phyloP scores from a whole-genome alignment of 2,888 invertebrate species.

The Drosophila ezoana region DNA sequence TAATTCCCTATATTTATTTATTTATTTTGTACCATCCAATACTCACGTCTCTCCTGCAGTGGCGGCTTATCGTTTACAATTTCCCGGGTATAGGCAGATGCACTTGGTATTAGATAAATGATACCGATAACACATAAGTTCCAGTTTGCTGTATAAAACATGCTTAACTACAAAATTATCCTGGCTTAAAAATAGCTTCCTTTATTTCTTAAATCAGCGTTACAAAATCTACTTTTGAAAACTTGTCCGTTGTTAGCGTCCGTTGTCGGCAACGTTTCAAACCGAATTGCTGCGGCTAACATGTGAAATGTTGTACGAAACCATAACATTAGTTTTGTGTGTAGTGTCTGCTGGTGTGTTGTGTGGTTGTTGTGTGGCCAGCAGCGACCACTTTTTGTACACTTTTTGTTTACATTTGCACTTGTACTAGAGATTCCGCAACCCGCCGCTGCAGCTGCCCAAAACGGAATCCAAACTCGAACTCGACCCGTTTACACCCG shows the following conservation, averaged over 20 bases:
- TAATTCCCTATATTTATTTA: background rate
- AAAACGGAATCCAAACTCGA: slow-evolving; percentile 26
- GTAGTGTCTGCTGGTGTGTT: background rate
- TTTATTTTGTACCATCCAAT: background rate
- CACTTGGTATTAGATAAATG: slow-evolving; percentile 34
- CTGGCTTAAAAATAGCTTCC: slow-evolving; percentile 24
- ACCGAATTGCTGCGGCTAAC: slow-evolving; percentile 57
- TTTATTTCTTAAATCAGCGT: slow-evolving; percentile 4
- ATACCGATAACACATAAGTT: slow-evolving; percentile 35
- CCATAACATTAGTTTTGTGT: slow-evolving; percentile 47
- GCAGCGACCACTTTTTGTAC: slow-evolving; percentile 49
- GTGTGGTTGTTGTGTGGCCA: slow-evolving; percentile 24
- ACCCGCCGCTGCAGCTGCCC: slow-evolving; percentile 32
- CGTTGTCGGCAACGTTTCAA: slow-evolving; percentile 57
- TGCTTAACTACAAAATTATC: slow-evolving; percentile 45
- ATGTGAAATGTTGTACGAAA: slow-evolving; percentile 61
- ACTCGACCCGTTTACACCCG: slow-evolving; percentile 1
- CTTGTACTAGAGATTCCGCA: slow-evolving; percentile 60
- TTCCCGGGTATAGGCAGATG: slow-evolving; percentile 76
- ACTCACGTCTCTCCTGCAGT: slow-evolving; percentile 85
- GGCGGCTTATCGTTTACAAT: slow-evolving; percentile 84
- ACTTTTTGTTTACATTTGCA: slow-evolving; percentile 53
- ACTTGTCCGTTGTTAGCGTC: slow-evolving; percentile 51
- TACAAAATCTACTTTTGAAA: slow-evolving; percentile 7
- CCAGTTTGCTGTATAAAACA: slow-evolving; percentile 54